A percentile compares a stretch with the other conserved stretches of the same genome.
These are phyloP conservation scores for Phortica okadai DNA, from an alignment of 2,888 invertebrate species.

Conservation along the genomic window DNA sequence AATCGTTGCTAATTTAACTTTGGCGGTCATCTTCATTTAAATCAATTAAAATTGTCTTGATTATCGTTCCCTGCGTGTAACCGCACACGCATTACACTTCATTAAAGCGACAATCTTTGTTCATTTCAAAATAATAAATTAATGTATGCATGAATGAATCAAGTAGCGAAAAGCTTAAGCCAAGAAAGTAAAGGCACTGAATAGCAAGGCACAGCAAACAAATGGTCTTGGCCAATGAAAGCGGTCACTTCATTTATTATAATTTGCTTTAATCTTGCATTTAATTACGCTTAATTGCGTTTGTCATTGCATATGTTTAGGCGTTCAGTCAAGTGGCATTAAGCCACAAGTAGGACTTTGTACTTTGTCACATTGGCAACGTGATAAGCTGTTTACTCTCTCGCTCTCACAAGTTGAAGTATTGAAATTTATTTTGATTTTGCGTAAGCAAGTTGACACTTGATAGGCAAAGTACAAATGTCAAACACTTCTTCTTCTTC, in stretches of 20 bases:
- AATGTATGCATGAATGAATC: neutral
- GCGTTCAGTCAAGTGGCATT: neutral
- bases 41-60: constrained; percentile 6
- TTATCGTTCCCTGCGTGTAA: neutral
- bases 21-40: constrained; percentile 1
- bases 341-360: too few species aligned
- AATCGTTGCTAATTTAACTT: neutral
- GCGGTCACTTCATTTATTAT: constrained; percentile 63
- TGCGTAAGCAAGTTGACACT: neutral
- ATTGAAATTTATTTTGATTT: too few species aligned
- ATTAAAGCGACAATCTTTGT: constrained; percentile 3
- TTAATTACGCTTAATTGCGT: constrained; percentile 67
- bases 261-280: constrained; percentile 65
- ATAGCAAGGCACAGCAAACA: neutral
- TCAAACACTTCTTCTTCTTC: too few species aligned
- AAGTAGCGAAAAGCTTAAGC: neutral
- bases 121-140: constrained; percentile 9
- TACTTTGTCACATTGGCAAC: neutral
- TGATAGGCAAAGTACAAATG: neutral
- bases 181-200: neutral
- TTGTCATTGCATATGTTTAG: constrained; percentile 41
- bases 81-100: neutral
- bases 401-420: too few species aligned
- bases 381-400: too few species aligned
- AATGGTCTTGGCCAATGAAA: constrained; percentile 33